phyloP scores from a whole-genome alignment of 2,113 vertebrate genomes.

The Heloderma charlesbogerti region DNA sequence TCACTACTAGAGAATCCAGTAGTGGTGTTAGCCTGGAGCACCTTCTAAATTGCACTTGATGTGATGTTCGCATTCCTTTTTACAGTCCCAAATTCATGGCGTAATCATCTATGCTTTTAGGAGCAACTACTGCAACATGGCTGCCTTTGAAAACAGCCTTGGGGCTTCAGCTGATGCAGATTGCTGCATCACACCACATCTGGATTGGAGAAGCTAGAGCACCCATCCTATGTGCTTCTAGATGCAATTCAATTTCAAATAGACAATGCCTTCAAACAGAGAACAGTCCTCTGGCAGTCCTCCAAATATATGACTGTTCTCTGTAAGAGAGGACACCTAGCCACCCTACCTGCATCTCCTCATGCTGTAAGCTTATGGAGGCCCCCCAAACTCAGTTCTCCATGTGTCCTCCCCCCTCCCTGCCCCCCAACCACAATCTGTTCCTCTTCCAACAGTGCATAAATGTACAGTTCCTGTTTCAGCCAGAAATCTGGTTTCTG shows the following conservation, averaged over 20 bases:
- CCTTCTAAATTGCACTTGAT: neutral
- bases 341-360: too few relatives aligned
- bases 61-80: neutral
- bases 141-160: too few relatives aligned
- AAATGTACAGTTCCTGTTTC: neutral
- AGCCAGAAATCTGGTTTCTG: neutral
- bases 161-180: neutral
- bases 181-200: neutral
- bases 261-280: too few relatives aligned
- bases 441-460: neutral
- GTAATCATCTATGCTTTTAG: neutral
- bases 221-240: neutral
- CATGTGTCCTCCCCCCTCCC: neutral
- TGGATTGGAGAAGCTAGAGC: neutral
- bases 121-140: neutral
- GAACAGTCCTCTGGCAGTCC: too few relatives aligned
- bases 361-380: too few relatives aligned
- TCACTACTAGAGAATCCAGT: neutral
- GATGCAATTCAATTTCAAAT: too few relatives aligned
- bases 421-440: too few relatives aligned
- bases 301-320: too few relatives aligned
- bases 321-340: too few relatives aligned
- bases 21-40: neutral
- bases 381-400: neutral
- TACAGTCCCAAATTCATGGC: neutral